phyloP scores from a whole-genome alignment of 2,797 vertebrate genomes.

The Parauchenoglanis punctatus region DNA sequence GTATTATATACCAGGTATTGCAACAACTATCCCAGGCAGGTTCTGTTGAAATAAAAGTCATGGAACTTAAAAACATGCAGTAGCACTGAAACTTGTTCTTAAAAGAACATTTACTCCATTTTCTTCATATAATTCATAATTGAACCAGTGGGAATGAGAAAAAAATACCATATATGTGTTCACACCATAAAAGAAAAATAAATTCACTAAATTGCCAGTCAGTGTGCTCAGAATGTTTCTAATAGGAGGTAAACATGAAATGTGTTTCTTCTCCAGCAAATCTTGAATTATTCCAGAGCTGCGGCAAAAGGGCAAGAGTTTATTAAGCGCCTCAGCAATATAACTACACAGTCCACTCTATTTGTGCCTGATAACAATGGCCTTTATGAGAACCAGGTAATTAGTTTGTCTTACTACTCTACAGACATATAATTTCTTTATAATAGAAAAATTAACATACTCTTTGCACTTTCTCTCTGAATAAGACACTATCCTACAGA shows the following conservation, averaged over 20 bases:
- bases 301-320: constrained; percentile 79
- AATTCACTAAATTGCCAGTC: neutral
- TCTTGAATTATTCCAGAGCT: constrained; percentile 81
- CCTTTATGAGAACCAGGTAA: constrained; percentile 82
- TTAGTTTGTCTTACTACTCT: neutral
- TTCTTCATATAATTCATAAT: neutral
- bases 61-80: neutral
- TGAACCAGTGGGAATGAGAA: neutral
- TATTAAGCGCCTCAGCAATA: constrained; percentile 77
- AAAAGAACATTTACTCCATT: neutral
- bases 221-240: neutral
- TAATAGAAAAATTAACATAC: neutral
- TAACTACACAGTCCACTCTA: constrained; percentile 78
- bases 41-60: neutral
- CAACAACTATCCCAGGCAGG: neutral
- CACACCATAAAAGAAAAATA: neutral
- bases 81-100: neutral
- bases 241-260: neutral
- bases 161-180: neutral
- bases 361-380: constrained; percentile 86
- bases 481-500: constrained; percentile 82
- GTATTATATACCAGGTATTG: neutral
- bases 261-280: constrained; percentile 74
- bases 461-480: neutral
- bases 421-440: neutral